These are phyloP conservation scores for Charaxes varanes DNA, from an alignment of 1,140 invertebrate genomes.

Conservation along the genomic window DNA sequence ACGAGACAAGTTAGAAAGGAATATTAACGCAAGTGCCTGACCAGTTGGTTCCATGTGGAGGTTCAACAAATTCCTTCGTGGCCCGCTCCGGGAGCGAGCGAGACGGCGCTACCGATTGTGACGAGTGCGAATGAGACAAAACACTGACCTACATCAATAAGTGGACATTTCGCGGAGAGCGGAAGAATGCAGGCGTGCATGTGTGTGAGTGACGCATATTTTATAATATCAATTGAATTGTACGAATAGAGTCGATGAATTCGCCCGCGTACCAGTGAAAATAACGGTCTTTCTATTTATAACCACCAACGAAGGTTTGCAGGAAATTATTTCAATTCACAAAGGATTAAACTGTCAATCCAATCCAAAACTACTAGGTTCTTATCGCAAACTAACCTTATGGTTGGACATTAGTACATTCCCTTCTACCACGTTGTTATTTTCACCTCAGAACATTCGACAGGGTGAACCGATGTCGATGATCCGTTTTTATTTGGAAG, in stretches of 20 bases:
- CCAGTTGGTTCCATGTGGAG: slow-evolving; percentile 16
- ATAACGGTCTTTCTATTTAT: too few species aligned
- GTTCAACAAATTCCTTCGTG: slow-evolving; percentile 22
- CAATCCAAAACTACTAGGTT: too few species aligned
- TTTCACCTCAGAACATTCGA: too few species aligned
- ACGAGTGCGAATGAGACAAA: slow-evolving; percentile 7
- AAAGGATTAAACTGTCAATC: too few species aligned
- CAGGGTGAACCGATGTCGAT: too few species aligned
- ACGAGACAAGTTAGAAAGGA: slow-evolving; percentile 14
- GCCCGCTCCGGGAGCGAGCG: slow-evolving; percentile 24
- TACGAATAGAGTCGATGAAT: background rate
- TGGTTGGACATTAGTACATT: too few species aligned
- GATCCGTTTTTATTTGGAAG: too few species aligned
- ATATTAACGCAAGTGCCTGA: slow-evolving; percentile 18
- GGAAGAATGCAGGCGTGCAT: slow-evolving; percentile 18
- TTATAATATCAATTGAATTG: background rate
- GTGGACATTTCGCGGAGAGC: slow-evolving; percentile 27
- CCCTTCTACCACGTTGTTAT: too few species aligned
- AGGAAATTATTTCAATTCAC: too few species aligned
- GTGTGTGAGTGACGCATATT: slow-evolving; percentile 12
- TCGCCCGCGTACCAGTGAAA: too few species aligned
- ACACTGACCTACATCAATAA: slow-evolving; percentile 36
- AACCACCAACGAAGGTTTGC: too few species aligned
- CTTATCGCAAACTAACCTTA: too few species aligned
- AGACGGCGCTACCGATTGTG: background rate